phyloP scores from a whole-genome alignment of 1,140 invertebrate species.

The Achroia grisella region DNA sequence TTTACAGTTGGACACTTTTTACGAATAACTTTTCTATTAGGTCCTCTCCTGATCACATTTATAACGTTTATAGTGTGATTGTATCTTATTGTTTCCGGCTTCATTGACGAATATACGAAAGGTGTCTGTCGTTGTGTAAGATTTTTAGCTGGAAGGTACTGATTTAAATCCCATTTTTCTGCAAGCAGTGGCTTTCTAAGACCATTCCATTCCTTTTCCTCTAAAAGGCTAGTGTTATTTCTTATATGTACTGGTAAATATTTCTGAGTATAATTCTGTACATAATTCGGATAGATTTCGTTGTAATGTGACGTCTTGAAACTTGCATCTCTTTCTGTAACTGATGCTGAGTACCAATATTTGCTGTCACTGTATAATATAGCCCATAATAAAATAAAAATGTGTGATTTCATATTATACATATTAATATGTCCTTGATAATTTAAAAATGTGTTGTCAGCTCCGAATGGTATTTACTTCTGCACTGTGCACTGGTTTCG shows the following conservation, averaged over 20 bases:
- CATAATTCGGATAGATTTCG: no score
- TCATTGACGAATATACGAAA: no score
- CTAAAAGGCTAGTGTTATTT: no score
- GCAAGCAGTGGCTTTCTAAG: no score
- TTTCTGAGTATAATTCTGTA: no score
- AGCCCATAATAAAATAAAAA: constrained; percentile 5
- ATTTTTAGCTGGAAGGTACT: no score
- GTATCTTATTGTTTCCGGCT: background rate
- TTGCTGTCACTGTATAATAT: constrained; percentile 8
- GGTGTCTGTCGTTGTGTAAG: no score
- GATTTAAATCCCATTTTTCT: no score
- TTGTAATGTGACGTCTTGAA: no score
- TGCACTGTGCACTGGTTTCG: constrained; percentile 13
- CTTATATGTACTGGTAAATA: no score
- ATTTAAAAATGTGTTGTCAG: background rate
- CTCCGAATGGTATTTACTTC: constrained; percentile 1
- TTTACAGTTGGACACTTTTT: constrained; percentile 14
- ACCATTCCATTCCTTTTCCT: no score
- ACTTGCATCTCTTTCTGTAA: constrained; percentile 4
- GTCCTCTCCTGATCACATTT: constrained; percentile 6
- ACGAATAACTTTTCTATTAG: constrained; percentile 21
- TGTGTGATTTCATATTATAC: constrained; percentile 2
- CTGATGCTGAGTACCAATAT: constrained; percentile 18
- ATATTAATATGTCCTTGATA: constrained; percentile 3
- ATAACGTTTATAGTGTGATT: constrained; percentile 8